Conservation (phyloP, 1,140 invertebrate genomes). For the Drosophila obscura region DNA sequence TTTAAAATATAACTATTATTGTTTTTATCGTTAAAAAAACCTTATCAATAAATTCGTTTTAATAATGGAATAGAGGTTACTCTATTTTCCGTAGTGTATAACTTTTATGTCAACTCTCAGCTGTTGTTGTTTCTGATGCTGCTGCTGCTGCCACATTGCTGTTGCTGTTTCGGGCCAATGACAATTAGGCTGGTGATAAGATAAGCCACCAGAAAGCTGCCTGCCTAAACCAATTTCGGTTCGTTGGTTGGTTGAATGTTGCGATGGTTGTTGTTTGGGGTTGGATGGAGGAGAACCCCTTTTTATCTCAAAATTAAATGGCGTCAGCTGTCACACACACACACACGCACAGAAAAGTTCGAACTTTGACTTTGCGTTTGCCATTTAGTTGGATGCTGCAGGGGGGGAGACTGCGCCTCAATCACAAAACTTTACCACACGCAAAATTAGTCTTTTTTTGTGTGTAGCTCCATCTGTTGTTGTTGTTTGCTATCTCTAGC, state of each 20-base stretch:
- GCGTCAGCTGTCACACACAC: slow-evolving; percentile 71
- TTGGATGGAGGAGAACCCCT: slow-evolving; percentile 40
- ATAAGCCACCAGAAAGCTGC: slow-evolving; percentile 69
- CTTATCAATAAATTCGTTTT: no score
- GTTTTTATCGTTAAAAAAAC: no score
- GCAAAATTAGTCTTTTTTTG: slow-evolving; percentile 53
- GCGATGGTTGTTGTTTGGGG: neutral
- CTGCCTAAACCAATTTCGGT: slow-evolving; percentile 76
- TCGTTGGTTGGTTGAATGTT: slow-evolving; percentile 19
- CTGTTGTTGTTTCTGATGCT: slow-evolving; percentile 31
- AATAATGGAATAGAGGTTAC: no score
- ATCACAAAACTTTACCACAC: slow-evolving; percentile 70
- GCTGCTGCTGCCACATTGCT: slow-evolving; percentile 12
- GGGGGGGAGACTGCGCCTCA: slow-evolving; percentile 35
- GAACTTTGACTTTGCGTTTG: slow-evolving; percentile 63
- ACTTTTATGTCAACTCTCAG: slow-evolving; percentile 55
- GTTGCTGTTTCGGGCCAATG: slow-evolving; percentile 51
- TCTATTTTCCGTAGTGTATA: slow-evolving; percentile 3
- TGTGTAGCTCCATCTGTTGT: slow-evolving; percentile 31
- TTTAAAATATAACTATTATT: no score
- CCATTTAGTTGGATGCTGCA: slow-evolving; percentile 11
- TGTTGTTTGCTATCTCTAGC: slow-evolving; percentile 13
- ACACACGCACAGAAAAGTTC: slow-evolving; percentile 18
- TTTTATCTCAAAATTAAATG: slow-evolving; percentile 77
- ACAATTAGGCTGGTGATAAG: slow-evolving; percentile 77